Conservation (phyloP, 2,113 vertebrate genomes). For the Alces alces region DNA sequence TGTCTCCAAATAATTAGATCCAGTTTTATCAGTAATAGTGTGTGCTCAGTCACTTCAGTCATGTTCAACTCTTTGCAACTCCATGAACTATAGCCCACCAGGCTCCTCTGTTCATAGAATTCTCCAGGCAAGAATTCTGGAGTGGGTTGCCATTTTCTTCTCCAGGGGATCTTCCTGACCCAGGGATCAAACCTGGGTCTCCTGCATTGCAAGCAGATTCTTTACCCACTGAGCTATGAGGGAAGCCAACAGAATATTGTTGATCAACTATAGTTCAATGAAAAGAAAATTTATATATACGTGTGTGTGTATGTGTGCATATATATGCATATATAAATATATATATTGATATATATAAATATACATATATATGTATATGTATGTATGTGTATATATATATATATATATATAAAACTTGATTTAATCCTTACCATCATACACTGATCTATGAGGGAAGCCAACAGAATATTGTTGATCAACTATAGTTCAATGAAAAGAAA, state of each 20-base stretch:
- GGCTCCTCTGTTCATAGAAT: neutral
- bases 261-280: neutral
- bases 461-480: too few species aligned
- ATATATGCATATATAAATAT: too few species aligned
- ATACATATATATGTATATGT: too few species aligned
- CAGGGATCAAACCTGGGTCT: accelerated
- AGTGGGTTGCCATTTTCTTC: neutral
- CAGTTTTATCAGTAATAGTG: neutral
- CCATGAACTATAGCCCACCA: neutral
- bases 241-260: neutral
- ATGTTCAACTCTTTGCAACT: neutral
- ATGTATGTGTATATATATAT: too few species aligned
- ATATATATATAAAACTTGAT: too few species aligned
- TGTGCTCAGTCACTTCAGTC: neutral
- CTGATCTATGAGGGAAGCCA: too few species aligned
- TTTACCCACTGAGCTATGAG: neutral
- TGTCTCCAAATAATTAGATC: neutral
- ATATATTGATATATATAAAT: too few species aligned
- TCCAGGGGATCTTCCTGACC: neutral
- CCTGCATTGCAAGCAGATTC: neutral
- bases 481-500: too few species aligned
- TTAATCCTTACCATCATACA: too few species aligned
- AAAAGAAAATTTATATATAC: neutral
- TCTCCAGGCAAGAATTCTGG: neutral
- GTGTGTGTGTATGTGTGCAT: too few species aligned